A percentile compares a stretch with the other conserved stretches of the same genome.
phyloP scores from a whole-genome alignment of 2,797 vertebrate genomes.

The Hippopotamyrus pictus region DNA sequence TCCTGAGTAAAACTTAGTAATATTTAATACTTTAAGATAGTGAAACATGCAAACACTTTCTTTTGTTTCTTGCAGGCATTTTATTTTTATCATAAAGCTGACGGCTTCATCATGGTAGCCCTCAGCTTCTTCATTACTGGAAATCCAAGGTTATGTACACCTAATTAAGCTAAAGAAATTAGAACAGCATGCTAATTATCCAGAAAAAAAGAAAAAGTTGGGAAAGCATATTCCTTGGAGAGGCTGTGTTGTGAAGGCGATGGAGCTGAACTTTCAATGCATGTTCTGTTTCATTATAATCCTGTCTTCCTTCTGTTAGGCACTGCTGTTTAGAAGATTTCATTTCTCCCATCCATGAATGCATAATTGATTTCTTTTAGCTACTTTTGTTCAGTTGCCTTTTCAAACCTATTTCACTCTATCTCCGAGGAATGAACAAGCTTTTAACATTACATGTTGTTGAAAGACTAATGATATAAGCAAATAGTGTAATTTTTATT shows the following conservation, averaged over 20 bases:
- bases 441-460: slow-evolving; percentile 57
- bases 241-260: slow-evolving; percentile 59
- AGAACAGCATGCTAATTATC: slow-evolving; percentile 78
- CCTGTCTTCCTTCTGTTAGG: slow-evolving; percentile 61
- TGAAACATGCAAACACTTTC: not conserved
- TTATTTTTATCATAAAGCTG: slow-evolving; percentile 70
- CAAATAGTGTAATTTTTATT: slow-evolving; percentile 46
- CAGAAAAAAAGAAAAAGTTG: slow-evolving; percentile 63
- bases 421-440: slow-evolving; percentile 49
- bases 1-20: slow-evolving; percentile 5
- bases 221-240: slow-evolving; percentile 70
- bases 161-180: slow-evolving; percentile 75
- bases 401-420: slow-evolving; percentile 43
- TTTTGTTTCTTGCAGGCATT: slow-evolving; percentile 27
- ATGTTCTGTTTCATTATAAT: slow-evolving; percentile 63
- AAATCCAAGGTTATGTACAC: slow-evolving; percentile 81
- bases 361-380: slow-evolving; percentile 72
- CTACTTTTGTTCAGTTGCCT: slow-evolving; percentile 50
- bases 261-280: slow-evolving; percentile 51
- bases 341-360: slow-evolving; percentile 59
- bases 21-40: slow-evolving; percentile 1
- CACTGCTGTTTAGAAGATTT: slow-evolving; percentile 54
- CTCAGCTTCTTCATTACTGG: slow-evolving; percentile 73
- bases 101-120: slow-evolving; percentile 71
- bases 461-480: slow-evolving; percentile 52